Percentiles rank a stretch among this genome's conserved stretches.
These are phyloP conservation scores for Brachyalestes nurse DNA, from an alignment of 2,797 vertebrate genomes.

Conservation along the genomic window DNA sequence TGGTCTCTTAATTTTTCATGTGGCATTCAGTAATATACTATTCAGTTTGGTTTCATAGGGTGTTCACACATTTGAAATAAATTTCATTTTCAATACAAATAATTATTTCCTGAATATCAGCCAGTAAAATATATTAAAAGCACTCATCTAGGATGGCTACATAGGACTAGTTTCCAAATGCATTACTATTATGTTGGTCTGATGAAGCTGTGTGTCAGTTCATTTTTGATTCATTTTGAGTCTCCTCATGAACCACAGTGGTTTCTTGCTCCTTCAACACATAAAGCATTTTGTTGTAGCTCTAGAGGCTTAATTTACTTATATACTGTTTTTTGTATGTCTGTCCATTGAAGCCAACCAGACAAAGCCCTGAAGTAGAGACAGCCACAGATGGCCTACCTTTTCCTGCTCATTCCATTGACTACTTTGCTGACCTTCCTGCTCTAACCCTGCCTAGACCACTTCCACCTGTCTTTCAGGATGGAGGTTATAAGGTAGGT, in stretches of 20 bases:
- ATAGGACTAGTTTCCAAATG: background rate
- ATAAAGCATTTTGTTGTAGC: background rate
- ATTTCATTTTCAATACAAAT: no score
- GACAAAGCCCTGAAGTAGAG: slow-evolving; percentile 29
- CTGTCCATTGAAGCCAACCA: slow-evolving; percentile 25
- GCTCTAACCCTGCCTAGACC: slow-evolving; percentile 18
- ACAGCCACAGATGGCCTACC: slow-evolving; percentile 11
- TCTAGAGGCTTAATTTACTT: background rate
- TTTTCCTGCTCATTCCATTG: slow-evolving; percentile 11
- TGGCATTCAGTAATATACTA: no score
- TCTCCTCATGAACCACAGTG: no score
- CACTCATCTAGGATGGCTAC: background rate
- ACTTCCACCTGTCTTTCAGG: slow-evolving; percentile 28
- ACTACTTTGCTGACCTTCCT: slow-evolving; percentile 22
- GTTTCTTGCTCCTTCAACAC: background rate
- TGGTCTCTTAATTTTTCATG: no score
- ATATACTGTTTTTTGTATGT: slow-evolving; percentile 13
- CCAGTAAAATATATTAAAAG: background rate
- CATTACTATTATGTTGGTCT: background rate
- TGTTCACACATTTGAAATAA: no score
- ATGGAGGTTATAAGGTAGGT: slow-evolving; percentile 35
- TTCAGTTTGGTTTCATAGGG: no score
- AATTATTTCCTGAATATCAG: no score
- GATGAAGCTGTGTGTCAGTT: background rate
- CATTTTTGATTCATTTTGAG: no score